Percentiles rank a stretch among this genome's conserved stretches.
phyloP scores from a whole-genome alignment of 1,140 invertebrate species.

The Eufriesea mexicana region DNA sequence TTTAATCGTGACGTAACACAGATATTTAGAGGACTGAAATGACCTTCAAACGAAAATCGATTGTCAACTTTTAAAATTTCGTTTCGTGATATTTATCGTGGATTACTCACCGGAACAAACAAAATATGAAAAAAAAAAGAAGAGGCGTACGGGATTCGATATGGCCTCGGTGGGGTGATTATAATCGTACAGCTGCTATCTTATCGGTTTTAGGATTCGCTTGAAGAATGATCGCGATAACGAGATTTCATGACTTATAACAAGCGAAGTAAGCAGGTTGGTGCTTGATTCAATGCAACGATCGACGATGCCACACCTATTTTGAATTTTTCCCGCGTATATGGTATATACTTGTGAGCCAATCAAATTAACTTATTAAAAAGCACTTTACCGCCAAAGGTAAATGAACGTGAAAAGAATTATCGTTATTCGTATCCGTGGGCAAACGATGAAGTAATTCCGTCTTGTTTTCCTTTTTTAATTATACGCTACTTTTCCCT shows the following conservation, averaged over 20 bases:
- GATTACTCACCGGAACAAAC: background rate
- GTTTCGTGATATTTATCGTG: background rate
- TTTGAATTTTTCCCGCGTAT: background rate
- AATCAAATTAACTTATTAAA: background rate
- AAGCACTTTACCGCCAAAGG: background rate
- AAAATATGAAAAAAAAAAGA: background rate
- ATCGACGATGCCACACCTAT: slow-evolving; percentile 27
- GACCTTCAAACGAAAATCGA: too few relatives aligned
- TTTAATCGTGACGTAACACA: background rate
- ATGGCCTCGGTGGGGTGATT: slow-evolving; percentile 25
- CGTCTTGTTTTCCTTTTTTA: background rate
- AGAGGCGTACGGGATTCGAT: slow-evolving; percentile 11
- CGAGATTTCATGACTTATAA: slow-evolving; percentile 20
- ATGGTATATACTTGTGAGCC: background rate
- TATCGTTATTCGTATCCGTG: background rate
- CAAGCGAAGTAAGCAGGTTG: background rate
- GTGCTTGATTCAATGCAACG: slow-evolving; percentile 14
- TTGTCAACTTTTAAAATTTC: too few relatives aligned
- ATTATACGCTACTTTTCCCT: slow-evolving; percentile 17
- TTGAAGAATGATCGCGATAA: slow-evolving; percentile 61
- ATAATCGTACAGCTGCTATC: slow-evolving; percentile 52
- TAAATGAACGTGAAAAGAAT: slow-evolving; percentile 22
- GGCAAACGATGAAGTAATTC: slow-evolving; percentile 6
- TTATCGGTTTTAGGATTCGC: slow-evolving; percentile 56
- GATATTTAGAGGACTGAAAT: too few relatives aligned